Conservation (phyloP, 2,888 invertebrate genomes). For the Acanthacorydalis orientalis region DNA sequence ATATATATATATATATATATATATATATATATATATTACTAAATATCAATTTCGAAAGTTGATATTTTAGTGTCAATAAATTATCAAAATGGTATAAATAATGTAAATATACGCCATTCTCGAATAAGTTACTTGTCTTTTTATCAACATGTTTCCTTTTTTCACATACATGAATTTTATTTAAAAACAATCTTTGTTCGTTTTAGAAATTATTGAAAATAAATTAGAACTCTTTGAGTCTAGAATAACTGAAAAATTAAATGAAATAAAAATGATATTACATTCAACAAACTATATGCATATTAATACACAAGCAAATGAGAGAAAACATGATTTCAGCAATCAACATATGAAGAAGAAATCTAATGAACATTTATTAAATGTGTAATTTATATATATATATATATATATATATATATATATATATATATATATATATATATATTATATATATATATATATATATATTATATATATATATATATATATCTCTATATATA, state of each 20-base stretch:
- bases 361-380: no score
- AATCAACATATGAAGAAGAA: no score
- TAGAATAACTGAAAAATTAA: neutral
- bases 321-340: neutral
- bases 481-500: no score
- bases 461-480: no score
- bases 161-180: neutral
- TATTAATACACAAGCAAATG: neutral
- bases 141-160: no score
- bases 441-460: neutral
- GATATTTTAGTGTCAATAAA: no score
- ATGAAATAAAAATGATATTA: slow-evolving; percentile 3
- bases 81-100: no score
- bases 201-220: neutral
- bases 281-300: neutral
- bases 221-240: neutral
- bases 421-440: neutral
- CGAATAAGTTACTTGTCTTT: no score
- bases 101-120: no score
- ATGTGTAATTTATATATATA: neutral
- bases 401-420: neutral
- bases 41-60: no score
- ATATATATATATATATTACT: no score
- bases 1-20: no score
- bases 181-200: slow-evolving; percentile 3